Evolutionary conservation across 2,888 invertebrate species (phyloP).

Genomic region (Eupithecia subumbrata): DNA sequence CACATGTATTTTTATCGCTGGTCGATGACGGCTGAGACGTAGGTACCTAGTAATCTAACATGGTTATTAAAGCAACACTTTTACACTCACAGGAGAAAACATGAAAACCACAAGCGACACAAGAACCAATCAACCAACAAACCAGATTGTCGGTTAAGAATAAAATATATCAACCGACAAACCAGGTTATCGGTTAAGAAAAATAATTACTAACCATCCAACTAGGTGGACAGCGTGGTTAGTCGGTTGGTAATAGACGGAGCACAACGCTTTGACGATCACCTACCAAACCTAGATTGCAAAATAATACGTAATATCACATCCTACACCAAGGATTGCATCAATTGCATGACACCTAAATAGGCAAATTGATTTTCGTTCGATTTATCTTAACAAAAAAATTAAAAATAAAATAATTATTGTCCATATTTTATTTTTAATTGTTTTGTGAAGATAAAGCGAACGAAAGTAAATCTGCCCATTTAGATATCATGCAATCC

Average conservation of each 20-base stretch:
- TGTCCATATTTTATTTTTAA: no score
- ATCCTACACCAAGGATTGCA: neutral
- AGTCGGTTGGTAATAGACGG: no score
- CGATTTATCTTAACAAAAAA: neutral
- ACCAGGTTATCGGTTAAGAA: no score
- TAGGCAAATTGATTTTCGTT: neutral
- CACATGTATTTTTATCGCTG: neutral
- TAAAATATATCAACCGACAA: no score
- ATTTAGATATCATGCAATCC: no score
- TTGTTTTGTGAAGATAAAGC: no score
- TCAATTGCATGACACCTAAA: neutral
- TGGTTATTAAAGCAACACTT: neutral
- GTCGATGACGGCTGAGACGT: neutral
- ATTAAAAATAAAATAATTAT: conserved; percentile 35
- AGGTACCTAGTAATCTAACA: neutral
- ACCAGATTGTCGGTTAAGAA: no score
- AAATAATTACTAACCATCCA: no score
- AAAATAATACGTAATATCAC: neutral
- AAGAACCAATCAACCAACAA: no score
- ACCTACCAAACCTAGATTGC: neutral
- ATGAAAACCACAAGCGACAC: neutral
- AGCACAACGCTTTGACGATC: neutral
- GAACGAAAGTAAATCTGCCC: no score
- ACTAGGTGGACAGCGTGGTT: no score
- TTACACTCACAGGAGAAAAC: neutral